Evolutionary conservation across 2,797 vertebrate genomes (phyloP).

Genomic region (Anniella stebbinsi): DNA sequence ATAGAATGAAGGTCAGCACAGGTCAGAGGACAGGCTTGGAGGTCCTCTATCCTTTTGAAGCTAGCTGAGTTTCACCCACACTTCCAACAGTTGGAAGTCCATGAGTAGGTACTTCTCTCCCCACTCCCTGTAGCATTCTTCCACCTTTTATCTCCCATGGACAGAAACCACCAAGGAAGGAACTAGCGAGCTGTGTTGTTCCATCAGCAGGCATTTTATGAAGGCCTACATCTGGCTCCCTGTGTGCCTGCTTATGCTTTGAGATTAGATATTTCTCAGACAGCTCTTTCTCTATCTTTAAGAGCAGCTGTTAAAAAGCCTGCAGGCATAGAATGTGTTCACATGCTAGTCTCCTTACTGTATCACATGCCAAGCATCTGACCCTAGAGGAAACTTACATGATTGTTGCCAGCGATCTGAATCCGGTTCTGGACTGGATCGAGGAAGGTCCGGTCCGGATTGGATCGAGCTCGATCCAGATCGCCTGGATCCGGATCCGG

Average conservation of each 20-base stretch:
- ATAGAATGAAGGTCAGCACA: too few relatives aligned
- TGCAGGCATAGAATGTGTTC: conserved; percentile 28
- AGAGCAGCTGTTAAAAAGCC: not conserved
- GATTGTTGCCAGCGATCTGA: conserved; percentile 33
- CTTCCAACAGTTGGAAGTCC: not conserved
- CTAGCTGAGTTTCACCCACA: too few relatives aligned
- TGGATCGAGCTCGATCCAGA: too few relatives aligned
- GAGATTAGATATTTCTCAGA: not conserved
- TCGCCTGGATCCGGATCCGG: too few relatives aligned
- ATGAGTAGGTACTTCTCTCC: not conserved
- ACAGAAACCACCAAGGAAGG: not conserved
- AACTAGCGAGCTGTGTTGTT: not conserved
- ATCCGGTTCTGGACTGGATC: too few relatives aligned
- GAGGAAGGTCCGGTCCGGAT: too few relatives aligned
- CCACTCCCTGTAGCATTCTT: too few relatives aligned
- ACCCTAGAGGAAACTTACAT: conserved; percentile 34
- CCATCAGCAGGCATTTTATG: not conserved
- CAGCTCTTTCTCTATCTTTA: not conserved
- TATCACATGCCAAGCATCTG: conserved; percentile 59
- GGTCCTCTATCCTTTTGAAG: too few relatives aligned
- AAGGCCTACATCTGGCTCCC: not conserved
- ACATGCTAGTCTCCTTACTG: conserved; percentile 2
- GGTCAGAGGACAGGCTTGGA: too few relatives aligned
- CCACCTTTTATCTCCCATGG: not conserved
- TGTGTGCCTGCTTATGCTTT: not conserved